Evolutionary conservation across 2,113 vertebrate genomes (phyloP), one percentile per base, ranked within the genome.

Genomic region (Danionella cerebrum): DNA sequence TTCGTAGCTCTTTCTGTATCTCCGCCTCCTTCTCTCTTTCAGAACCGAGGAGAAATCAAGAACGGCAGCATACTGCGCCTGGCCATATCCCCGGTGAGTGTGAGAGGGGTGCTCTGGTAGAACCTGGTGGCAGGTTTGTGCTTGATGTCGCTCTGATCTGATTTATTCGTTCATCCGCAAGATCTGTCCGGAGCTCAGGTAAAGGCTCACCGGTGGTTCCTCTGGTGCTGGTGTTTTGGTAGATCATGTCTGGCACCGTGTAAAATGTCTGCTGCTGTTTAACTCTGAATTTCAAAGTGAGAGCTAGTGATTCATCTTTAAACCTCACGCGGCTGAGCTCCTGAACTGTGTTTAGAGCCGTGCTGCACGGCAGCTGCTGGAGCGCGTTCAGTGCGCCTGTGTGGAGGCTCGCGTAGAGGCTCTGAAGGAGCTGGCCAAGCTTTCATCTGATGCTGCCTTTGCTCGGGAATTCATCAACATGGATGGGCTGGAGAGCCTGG

Each of bases 401-500:
- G 95, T 95, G 69, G 96, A 99, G 13, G 89, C 88, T n/a, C 90
- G 95, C 47, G 90, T 99, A 16, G 96, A 99, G 33, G 96, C 96
- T 69, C 89, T 99, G 76, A 99, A 99, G 79, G 96, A 98, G 39
- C 88, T 99, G 50, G 96, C 96, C 14, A 99, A 99, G 79, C 92
- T 99, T 48, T 97, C 96, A 0, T 93, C 96, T 0, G 96, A 99
- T 3, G 84, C 93, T 38, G 96, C 94, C 31, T 99, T 98, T 11
- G 96, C 96, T 42, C 86, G 93, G 0, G 96, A 99, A 83, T 99
- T 98, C 86, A 95, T 99, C 79, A 97, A 95, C 79, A 97, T 98
- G 91, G 96, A 99, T 33, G 96, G 96, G 74, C 93, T 99, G 2
- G 81, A 88, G 16, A 91, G 96, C n/a, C 84, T 99, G 69, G 96